Evolutionary conservation across 2,113 vertebrate species (phyloP), one percentile per base, ranked within the genome.

Genomic region (Phalacrocorax aristotelis): DNA sequence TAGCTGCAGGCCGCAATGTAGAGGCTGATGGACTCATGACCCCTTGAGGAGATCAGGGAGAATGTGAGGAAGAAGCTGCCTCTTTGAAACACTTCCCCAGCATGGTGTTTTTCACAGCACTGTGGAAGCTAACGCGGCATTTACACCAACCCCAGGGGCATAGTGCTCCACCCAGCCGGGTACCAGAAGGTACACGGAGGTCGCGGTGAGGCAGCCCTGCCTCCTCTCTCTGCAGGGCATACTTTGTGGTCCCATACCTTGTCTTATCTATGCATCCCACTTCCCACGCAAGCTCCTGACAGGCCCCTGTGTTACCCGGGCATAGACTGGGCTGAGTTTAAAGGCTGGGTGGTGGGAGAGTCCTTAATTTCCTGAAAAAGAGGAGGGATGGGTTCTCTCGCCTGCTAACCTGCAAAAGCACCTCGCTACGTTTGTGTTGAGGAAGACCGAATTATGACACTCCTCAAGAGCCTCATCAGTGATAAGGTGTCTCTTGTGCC

Each of bases 141-240:
- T 62, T 99, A 99, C 97, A 99, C 99, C 72, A 99, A 99, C 97
- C 99, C 99, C 57, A 99, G 99, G 9, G 99, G 99, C 61, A 99
- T 99, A 15, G 99, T 99, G 29, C 98, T 99, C 74, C 99, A 99
- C 96, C 99, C 99, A 5, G 99, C 99, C 7, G 99, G 99, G 9
- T 99, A 99, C 96, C 99, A 99, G 98, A 99, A 99, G 15, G 99
- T 99, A 99, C 97, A 99, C 99, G 0, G 99, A 99, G 95, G 99
- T 99, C 29, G 99, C 99, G 99, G 99, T 99, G 97, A 99, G 99
- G 62, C 89, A 34, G 42, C 46, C 4, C 22, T 4, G n/a, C 40
- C 18, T 12, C 6, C 49, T 44, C 42, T 23, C 54, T 6, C 25
- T 5, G 32, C 4, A 0, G 16, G 34, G 30, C 19, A 1, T 13